These are phyloP conservation scores for Loxodonta africana DNA, from an alignment of 2,113 vertebrate species.

Conservation along the genomic window DNA sequence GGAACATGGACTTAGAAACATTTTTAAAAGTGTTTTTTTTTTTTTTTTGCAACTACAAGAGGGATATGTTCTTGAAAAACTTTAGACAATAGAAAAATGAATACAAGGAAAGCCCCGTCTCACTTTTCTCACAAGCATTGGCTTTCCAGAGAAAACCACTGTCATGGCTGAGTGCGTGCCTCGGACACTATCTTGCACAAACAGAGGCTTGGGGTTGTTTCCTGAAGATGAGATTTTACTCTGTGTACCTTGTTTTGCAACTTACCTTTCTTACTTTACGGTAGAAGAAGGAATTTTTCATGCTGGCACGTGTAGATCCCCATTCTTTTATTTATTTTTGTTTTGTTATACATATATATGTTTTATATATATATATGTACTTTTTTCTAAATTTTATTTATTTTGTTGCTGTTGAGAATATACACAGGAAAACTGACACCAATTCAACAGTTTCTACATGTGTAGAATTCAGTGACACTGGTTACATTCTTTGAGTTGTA, in stretches of 20 bases:
- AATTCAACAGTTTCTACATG: neutral
- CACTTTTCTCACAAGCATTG: neutral
- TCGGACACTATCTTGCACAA: neutral
- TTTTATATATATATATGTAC: no score
- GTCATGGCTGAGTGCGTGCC: neutral
- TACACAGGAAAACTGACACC: neutral
- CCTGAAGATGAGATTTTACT: neutral
- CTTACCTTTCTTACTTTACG: conserved; percentile 2
- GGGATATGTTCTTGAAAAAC: neutral
- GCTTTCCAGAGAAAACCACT: neutral
- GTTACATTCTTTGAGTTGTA: neutral
- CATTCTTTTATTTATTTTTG: neutral
- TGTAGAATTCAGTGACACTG: neutral
- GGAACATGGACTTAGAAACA: neutral
- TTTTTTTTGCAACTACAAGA: neutral
- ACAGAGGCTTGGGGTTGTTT: neutral
- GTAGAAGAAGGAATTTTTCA: neutral
- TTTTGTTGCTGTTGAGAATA: neutral
- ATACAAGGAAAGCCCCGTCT: neutral
- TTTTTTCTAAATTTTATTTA: no score
- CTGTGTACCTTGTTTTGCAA: neutral
- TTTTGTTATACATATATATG: no score
- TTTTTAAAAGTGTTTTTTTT: neutral
- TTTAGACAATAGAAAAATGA: neutral
- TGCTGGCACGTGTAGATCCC: neutral